Evolutionary conservation across 2,888 invertebrate species (phyloP), one percentile per base, ranked within the genome.

Genomic region (Meganola albula): DNA sequence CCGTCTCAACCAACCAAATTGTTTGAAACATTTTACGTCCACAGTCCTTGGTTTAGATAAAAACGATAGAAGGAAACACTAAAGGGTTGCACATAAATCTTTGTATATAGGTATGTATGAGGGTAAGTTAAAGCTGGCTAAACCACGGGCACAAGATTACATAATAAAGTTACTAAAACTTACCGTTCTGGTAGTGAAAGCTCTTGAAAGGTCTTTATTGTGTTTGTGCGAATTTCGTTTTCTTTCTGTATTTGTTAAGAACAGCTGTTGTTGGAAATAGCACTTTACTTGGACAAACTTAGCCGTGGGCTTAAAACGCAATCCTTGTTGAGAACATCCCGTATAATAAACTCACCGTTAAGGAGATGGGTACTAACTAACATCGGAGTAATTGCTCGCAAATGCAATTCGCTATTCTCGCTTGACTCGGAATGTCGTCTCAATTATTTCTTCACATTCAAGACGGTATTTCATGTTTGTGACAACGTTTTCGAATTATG

Each of bases 161-260:
- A 54, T 44, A 53, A 45, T 31, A 43, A 51, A 56, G 46, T 52
- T 25, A 32, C 24, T 25, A 18, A 2, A 32, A 47, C 4, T 11
- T 11, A 11, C 23, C 4, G 21, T 20, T 27, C 62, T 58, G 51
- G 53, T 40, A 61, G 60, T 53, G 58, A 64, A 68, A 69, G 63
- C 71, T 69, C 36, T 51, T 50, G 56, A 63, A 63, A 63, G 53
- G 61, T 63, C 59, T 69, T 67, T 65, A 72, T 67, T 70, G 60
- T 60, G 66, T 73, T 73, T 63, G 57, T 44, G 44, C 26, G 44
- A 64, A 70, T 69, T 72, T 60, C 52, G 59, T 68, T 71, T 63
- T 59, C 56, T 59, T 60, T 57, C 61, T 58, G 57, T 67, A 64
- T 63, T 65, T 63, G 60, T 69, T 71, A 50, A 46, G 49, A 56